phyloP scores from a whole-genome alignment of 1,140 invertebrate species.

The Macrotrachela quadricornifera region DNA sequence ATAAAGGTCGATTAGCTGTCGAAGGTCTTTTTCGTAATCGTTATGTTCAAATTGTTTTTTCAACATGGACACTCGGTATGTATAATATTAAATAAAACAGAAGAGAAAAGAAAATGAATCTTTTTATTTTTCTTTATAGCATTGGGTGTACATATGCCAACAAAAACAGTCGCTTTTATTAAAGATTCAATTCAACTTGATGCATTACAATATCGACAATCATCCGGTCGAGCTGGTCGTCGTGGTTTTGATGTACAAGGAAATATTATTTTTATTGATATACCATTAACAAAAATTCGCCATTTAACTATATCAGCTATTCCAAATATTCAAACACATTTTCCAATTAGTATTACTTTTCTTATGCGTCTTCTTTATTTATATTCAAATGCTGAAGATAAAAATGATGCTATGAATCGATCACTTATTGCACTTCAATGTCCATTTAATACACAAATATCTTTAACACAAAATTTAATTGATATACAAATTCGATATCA shows the following conservation, averaged over 20 bases:
- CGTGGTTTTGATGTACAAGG: slow-evolving; percentile 90
- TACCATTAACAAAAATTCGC: neutral
- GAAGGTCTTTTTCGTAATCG: slow-evolving; percentile 1
- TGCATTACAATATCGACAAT: slow-evolving; percentile 39
- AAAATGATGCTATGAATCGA: neutral
- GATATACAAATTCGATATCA: too few relatives aligned
- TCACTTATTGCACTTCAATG: neutral
- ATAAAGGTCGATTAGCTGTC: neutral
- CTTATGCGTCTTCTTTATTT: neutral
- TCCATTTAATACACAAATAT: neutral
- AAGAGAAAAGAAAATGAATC: too few relatives aligned
- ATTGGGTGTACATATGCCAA: neutral
- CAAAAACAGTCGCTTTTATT: slow-evolving; percentile 1
- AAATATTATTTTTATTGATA: slow-evolving; percentile 1
- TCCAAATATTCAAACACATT: neutral
- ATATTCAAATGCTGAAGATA: neutral
- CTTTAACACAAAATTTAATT: neutral
- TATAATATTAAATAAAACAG: too few relatives aligned
- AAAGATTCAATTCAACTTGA: slow-evolving; percentile 1
- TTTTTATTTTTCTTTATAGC: neutral
- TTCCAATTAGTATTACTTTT: neutral
- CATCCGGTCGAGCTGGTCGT: slow-evolving; percentile 85
- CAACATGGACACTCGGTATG: neutral
- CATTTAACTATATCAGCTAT: neutral
- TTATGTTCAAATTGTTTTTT: neutral